Evolutionary conservation across 1,140 invertebrate species (phyloP), one percentile per base, ranked within the genome.

Genomic region (Apis laboriosa): DNA sequence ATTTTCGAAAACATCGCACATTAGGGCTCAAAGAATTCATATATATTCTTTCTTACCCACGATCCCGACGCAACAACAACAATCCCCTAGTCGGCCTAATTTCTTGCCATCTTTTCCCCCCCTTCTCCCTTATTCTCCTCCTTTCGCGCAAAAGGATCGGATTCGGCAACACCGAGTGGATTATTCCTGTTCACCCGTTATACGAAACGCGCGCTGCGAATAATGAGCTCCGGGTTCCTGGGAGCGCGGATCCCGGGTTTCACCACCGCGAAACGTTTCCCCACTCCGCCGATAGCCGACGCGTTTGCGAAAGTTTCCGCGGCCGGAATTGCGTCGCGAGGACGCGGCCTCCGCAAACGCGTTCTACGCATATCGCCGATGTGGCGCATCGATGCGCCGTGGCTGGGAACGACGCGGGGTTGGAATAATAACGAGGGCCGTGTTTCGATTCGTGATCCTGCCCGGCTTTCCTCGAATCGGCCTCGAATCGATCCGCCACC

Each of bases 161-260:
- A 60, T 74, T 74, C 55, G 15, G 12, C 17, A n/a, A n/a, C n/a
- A n/a, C 9, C 8, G 19, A 9, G n/a, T 43, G n/a, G 28, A 68
- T 85, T 55, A 60, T 34, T 34, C 34, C 34, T 4, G 34, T 34
- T 34, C 34, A 34, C 81, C 77, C 77, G 76, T 79, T 79, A 51
- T 9, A 67, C 15, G 2, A 21, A 9, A 15, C 5, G 66, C 66
- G 73, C 55, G 55, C 28, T 19, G 43, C 66, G 81, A 78, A 64
- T 78, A 78, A 78, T 49, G 78, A 73, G n/a, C n/a, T n/a, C n/a
- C n/a, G n/a, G 71, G 63, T 58, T 76, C 34, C 78, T 77, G 0
- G 83, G 83, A 80, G 70, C 83, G 24, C 74, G 49, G 67, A 63
- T 51, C 43, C 56, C 73, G 43, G 24, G 4, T 34, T 53, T 67